Base-by-base conservation (phyloP, 2,797 vertebrate species). In the Etheostoma nigrum region DNA sequence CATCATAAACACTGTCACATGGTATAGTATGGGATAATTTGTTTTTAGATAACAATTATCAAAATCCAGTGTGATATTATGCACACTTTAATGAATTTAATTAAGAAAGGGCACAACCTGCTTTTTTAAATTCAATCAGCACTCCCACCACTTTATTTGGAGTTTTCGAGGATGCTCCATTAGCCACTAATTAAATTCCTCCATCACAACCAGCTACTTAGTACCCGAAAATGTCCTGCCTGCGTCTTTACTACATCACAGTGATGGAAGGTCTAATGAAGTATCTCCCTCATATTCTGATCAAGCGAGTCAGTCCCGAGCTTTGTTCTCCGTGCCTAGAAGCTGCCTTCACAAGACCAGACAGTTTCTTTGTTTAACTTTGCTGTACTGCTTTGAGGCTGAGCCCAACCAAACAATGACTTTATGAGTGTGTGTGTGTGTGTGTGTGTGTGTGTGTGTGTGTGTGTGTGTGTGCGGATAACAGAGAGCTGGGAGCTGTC, bases 401-500 rank as follows among this genome's bases (percentile, higher is more conserved):
- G 42, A 81, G 78, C 55, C 25, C 44, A 72, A 55, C 79, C 79
- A 75, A 70, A 88, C 71, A 5, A 19, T 67, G 73, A 65, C 76
- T 86, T 72, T 44, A 62, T 12, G 74, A 52, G 23, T 10, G 33
- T 16, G 25, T 49, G 4, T 30, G n/a, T 18, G 30, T 63, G 18
- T 53, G 69, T 59, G 64, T 44, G 67, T 33, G 27, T 4, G 21
- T 40, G 27, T 25, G 42, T 54, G 23, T 27, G 52, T 55, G 36
- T 60, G 65, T 52, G 11, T 53, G n/a, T 58, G n/a, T 25, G 74
- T 25, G 53, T 57, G 44, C 21, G 33, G 25, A 30, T 44, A 21
- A 12, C 44, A 5, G 11, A 65, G 19, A 40, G 52, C 51, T 63
- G 55, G 40, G 63, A 87, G 81, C 88, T 91, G 77, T 91, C 89